Conservation (phyloP, 2,888 invertebrate genomes). For the Boloria selene region DNA sequence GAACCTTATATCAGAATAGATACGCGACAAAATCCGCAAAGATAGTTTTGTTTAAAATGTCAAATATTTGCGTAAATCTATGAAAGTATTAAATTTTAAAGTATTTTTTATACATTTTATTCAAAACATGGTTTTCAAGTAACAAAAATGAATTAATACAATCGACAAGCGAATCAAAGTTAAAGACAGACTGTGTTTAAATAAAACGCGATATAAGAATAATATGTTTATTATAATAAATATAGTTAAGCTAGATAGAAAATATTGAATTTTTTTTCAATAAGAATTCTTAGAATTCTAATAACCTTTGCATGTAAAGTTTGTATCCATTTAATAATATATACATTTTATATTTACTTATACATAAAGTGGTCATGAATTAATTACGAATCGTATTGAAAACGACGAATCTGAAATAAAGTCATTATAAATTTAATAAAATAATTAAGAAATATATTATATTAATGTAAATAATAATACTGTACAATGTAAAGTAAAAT, state of each 20-base stretch:
- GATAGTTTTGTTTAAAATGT: too few relatives aligned
- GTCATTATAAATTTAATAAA: slow-evolving; percentile 1
- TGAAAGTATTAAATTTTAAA: too few relatives aligned
- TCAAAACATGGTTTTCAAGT: too few relatives aligned
- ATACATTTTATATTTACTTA: slow-evolving; percentile 31
- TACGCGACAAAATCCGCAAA: too few relatives aligned
- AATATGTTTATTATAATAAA: slow-evolving; percentile 5
- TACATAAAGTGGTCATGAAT: not conserved
- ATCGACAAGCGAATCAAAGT: not conserved
- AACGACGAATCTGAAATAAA: slow-evolving; percentile 13
- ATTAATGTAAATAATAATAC: slow-evolving; percentile 25
- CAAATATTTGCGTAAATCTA: too few relatives aligned
- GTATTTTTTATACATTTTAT: not conserved
- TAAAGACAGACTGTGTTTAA: slow-evolving; percentile 19
- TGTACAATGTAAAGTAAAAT: slow-evolving; percentile 24
- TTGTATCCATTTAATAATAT: slow-evolving; percentile 2
- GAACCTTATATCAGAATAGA: too few relatives aligned
- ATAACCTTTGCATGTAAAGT: not conserved
- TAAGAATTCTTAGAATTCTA: slow-evolving; percentile 27
- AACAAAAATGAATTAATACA: too few relatives aligned
- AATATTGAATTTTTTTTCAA: slow-evolving; percentile 18
- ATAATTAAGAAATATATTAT: slow-evolving; percentile 9
- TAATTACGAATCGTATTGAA: not conserved
- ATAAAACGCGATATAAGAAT: slow-evolving; percentile 22
- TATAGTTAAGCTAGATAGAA: slow-evolving; percentile 22